Evolutionary conservation across 2,888 invertebrate species (phyloP).

Genomic region (Lutraria lutraria): DNA sequence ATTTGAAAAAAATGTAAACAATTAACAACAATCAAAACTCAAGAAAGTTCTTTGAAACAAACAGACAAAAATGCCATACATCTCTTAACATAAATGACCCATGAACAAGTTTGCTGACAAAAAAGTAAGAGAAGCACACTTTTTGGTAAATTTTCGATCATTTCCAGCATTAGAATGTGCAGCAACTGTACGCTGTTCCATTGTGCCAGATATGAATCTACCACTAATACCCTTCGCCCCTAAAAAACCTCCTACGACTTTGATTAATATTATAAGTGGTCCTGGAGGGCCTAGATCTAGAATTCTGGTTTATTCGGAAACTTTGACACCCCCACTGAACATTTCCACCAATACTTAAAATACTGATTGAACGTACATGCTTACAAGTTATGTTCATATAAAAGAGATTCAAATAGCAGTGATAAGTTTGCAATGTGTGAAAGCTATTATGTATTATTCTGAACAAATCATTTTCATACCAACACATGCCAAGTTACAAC

Average conservation of each 20-base stretch:
- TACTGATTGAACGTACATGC: not conserved
- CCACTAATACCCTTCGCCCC: no score
- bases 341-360: not conserved
- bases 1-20: not conserved
- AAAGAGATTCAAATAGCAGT: not conserved
- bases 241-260: no score
- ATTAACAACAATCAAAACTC: not conserved
- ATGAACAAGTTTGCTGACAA: not conserved
- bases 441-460: not conserved
- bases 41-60: not conserved
- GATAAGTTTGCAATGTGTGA: conserved; percentile 2
- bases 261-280: no score
- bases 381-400: not conserved
- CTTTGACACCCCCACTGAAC: no score
- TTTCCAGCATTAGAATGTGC: no score
- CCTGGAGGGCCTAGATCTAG: not conserved
- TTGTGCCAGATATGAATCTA: no score
- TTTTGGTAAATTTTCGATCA: no score
- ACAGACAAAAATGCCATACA: not conserved
- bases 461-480: not conserved
- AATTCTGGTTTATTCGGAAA: no score
- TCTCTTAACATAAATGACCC: not conserved
- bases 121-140: not conserved
- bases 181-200: no score
- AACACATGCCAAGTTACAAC: not conserved